Evolutionary conservation across 1,140 invertebrate species (phyloP), one percentile per base, ranked within the genome.

Genomic region (Carposina sasakii): DNA sequence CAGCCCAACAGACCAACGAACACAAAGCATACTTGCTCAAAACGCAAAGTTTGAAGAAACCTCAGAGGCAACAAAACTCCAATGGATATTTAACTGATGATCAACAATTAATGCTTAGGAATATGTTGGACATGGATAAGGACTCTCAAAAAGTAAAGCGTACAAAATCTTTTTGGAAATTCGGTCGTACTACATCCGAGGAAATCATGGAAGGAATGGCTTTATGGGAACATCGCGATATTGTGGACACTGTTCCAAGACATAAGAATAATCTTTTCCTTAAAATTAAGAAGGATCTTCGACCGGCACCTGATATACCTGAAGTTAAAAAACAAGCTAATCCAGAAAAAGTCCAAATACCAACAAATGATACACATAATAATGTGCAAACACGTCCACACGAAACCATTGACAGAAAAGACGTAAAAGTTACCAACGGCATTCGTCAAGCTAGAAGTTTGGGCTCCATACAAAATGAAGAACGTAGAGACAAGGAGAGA

Each of bases 151-250:
- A 88, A 86, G 89, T 95, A 0, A 94, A 94, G 69, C 83, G 93
- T 23, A 94, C 92, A 0, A 94, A 94, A 74, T 93, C 92, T 0
- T 94, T 95, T 55, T 94, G 93, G 93, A 91, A 91, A 58, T 94
- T 95, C 61, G 90, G 92, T 30, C 87, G 90, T 28, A 90, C 88
- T 1, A 87, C 89, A 12, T 88, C 91, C 23, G 88, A 88, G 48
- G 90, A 91, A 40, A 92, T 94, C 5, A 81, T 94, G 31, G 92
- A 93, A 55, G 93, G 93, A 0, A 95, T 95, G 93, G 90, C 92
- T 0, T 74, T 95, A 12, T 94, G 93, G 93, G 90, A 91, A 66
- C 93, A 94, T 69, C 84, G 92, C n/a, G 93, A 94, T 41, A 85
- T 94, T 31, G 92, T 95, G 0, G 91, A 93, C 83, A 88, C 89